A percentile compares a stretch with the other conserved stretches of the same genome.
phyloP scores from a whole-genome alignment of 2,113 vertebrate species.

The Hipposideros armiger region DNA sequence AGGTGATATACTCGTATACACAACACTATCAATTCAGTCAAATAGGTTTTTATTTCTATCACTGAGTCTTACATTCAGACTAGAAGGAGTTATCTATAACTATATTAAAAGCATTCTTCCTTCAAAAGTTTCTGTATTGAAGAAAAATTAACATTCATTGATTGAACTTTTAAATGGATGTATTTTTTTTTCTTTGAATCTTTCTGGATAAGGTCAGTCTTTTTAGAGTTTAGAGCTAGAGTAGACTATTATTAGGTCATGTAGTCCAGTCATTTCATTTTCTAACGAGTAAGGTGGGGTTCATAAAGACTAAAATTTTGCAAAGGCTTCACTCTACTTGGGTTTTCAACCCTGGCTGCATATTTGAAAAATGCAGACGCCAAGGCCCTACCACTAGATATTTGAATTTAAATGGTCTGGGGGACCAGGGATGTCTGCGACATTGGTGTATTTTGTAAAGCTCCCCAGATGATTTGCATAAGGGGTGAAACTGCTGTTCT shows the following conservation, averaged over 20 bases:
- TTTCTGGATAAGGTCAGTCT: not conserved
- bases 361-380: not conserved
- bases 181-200: not conserved
- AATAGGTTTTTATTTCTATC: conserved; percentile 8
- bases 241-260: not conserved
- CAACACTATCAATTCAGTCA: not conserved
- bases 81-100: not conserved
- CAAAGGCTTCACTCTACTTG: not conserved
- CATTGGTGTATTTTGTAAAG: not conserved
- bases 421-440: not conserved
- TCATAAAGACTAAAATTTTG: not conserved
- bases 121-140: not conserved
- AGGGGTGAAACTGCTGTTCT: not conserved
- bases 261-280: not conserved
- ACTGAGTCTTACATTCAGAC: conserved; percentile 23
- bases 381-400: not conserved
- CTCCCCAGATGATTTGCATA: not conserved
- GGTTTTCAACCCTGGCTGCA: not conserved
- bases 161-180: not conserved
- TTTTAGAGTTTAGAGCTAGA: not conserved
- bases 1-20: not conserved
- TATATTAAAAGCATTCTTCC: not conserved
- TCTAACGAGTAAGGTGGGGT: not conserved
- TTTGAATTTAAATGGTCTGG: not conserved
- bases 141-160: not conserved